phyloP scores from a whole-genome alignment of 2,888 invertebrate species.

The Perizoma affinitatum region DNA sequence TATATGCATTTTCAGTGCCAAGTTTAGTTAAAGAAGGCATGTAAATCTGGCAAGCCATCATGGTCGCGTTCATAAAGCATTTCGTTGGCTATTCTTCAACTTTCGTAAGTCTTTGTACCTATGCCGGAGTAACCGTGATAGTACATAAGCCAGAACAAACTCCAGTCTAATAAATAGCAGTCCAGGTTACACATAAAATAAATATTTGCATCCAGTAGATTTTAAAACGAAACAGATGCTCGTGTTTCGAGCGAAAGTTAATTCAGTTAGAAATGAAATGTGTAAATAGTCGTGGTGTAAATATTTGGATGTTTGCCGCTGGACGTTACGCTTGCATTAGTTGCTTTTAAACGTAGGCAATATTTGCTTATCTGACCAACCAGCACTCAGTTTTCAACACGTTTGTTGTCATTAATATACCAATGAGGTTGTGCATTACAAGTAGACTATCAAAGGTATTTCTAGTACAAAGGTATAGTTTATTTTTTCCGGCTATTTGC shows the following conservation, averaged over 20 bases:
- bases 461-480: neutral
- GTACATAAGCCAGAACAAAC: slow-evolving; percentile 17
- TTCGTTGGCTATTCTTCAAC: neutral
- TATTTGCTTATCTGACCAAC: slow-evolving; percentile 60
- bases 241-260: slow-evolving; percentile 54
- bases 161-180: slow-evolving; percentile 16
- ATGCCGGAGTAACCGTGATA: slow-evolving; percentile 1
- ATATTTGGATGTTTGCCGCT: slow-evolving; percentile 63
- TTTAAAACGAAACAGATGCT: slow-evolving; percentile 46
- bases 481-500: neutral
- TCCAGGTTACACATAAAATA: slow-evolving; percentile 31
- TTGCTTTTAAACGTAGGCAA: slow-evolving; percentile 58
- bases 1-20: neutral
- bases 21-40: neutral
- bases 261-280: slow-evolving; percentile 63
- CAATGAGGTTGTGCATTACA: slow-evolving; percentile 13
- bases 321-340: slow-evolving; percentile 65
- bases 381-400: slow-evolving; percentile 44
- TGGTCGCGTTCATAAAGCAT: too few relatives aligned
- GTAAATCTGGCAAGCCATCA: neutral
- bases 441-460: neutral
- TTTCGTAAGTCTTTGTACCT: slow-evolving; percentile 2
- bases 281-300: slow-evolving; percentile 67
- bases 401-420: slow-evolving; percentile 31
- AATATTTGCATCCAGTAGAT: slow-evolving; percentile 34